Percentiles rank a stretch among this genome's conserved stretches.
Conservation (phyloP, 2,113 vertebrate species). For the Mellivora capensis region DNA sequence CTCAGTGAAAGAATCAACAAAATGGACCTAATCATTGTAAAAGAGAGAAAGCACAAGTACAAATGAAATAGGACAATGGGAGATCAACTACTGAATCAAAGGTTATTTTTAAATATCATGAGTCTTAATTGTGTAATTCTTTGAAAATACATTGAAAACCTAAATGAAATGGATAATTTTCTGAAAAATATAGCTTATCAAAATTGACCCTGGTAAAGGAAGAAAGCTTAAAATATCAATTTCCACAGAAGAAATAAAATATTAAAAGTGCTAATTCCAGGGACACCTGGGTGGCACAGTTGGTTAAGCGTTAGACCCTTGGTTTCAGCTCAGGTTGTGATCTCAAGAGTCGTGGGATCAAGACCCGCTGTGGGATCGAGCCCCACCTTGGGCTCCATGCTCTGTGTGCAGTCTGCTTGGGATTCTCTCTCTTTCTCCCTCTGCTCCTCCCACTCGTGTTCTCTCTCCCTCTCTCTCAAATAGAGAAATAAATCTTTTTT, state of each 20-base stretch:
- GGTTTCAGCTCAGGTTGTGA: background rate
- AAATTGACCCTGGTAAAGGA: background rate
- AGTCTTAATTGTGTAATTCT: background rate
- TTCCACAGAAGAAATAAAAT: background rate
- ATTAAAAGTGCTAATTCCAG: background rate
- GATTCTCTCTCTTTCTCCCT: background rate
- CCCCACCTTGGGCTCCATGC: background rate
- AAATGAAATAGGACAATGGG: background rate
- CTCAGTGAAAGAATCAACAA: background rate
- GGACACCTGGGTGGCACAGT: background rate
- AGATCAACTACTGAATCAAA: background rate
- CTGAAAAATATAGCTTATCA: background rate
- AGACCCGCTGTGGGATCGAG: background rate
- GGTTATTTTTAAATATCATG: background rate
- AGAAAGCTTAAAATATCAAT: slow-evolving; percentile 6
- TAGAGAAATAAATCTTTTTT: background rate
- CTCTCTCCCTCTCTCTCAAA: background rate
- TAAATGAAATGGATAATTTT: background rate
- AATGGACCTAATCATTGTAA: background rate
- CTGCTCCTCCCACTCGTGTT: background rate
- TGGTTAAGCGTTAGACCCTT: background rate
- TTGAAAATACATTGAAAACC: background rate
- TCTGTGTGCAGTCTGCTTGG: too few species aligned
- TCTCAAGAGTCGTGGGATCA: background rate
- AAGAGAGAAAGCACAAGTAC: background rate